Percentiles rank a stretch among this genome's conserved stretches.
phyloP scores from a whole-genome alignment of 2,113 vertebrate species.

The Tiliqua scincoides region DNA sequence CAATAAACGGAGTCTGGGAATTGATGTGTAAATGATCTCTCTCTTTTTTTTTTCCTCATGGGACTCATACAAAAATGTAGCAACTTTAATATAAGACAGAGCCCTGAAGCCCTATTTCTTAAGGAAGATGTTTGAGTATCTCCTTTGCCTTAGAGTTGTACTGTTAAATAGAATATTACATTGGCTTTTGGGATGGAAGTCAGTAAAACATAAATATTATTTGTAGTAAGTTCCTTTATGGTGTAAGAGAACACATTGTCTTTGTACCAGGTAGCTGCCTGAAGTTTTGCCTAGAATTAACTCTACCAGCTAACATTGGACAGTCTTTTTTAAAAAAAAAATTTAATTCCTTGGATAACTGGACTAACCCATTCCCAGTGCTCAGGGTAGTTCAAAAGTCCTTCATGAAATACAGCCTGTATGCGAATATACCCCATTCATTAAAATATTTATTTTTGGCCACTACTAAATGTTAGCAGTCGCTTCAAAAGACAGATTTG shows the following conservation, averaged over 20 bases:
- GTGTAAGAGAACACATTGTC: background rate
- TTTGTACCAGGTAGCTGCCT: background rate
- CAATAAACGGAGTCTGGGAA: conserved; percentile 32
- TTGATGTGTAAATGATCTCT: conserved; percentile 46
- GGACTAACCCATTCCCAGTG: background rate
- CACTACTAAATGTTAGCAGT: background rate
- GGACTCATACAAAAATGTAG: conserved; percentile 20
- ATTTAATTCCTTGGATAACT: background rate
- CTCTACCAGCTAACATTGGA: background rate
- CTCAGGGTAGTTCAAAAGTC: background rate
- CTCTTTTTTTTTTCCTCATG: conserved; percentile 21
- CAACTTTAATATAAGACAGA: conserved; percentile 50
- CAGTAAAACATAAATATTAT: conserved; percentile 24
- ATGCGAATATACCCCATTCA: background rate
- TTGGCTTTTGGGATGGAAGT: conserved; percentile 24
- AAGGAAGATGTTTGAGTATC: conserved; percentile 42
- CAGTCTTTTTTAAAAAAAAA: background rate
- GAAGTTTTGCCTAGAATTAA: background rate
- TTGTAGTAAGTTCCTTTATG: background rate
- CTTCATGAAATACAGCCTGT: background rate
- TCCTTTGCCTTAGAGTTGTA: conserved; percentile 20
- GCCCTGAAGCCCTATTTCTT: background rate
- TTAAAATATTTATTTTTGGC: background rate
- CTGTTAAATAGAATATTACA: conserved; percentile 22
- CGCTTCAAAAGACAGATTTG: background rate